Percentiles rank a stretch among this genome's conserved stretches.
Conservation (phyloP, 2,797 vertebrate genomes). For the Catostomus latipinnis region DNA sequence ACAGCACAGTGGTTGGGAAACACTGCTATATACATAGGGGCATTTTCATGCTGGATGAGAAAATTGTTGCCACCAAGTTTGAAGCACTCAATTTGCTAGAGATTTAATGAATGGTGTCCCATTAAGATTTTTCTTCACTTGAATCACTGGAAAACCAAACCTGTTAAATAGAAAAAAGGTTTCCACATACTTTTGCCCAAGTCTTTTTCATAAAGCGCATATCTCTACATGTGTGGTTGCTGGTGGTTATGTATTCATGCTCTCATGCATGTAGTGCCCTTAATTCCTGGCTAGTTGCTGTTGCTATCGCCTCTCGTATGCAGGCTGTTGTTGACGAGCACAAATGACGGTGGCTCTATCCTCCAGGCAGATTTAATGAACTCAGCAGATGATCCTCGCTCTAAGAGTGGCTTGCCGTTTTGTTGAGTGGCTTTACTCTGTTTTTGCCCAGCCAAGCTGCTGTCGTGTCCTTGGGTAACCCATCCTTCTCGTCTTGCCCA, state of each 20-base stretch:
- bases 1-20: too few relatives aligned
- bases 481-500: slow-evolving; percentile 14
- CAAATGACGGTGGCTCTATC: slow-evolving; percentile 45
- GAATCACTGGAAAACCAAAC: too few relatives aligned
- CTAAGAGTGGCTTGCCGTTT: slow-evolving; percentile 38
- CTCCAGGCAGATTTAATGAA: slow-evolving; percentile 63
- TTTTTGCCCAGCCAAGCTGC: slow-evolving; percentile 42
- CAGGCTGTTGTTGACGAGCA: slow-evolving; percentile 40
- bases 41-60: too few relatives aligned
- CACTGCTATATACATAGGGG: too few relatives aligned
- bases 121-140: too few relatives aligned
- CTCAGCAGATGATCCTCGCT: slow-evolving; percentile 52
- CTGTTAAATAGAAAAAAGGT: neutral
- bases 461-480: slow-evolving; percentile 31
- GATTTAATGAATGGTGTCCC: too few relatives aligned
- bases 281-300: slow-evolving; percentile 18
- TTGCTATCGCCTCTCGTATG: slow-evolving; percentile 12
- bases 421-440: slow-evolving; percentile 45
- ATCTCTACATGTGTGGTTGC: slow-evolving; percentile 32
- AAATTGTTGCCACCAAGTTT: too few relatives aligned
- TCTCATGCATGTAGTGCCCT: neutral
- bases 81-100: too few relatives aligned
- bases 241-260: slow-evolving; percentile 2
- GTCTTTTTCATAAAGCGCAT: neutral
- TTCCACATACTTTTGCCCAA: neutral